phyloP scores from a whole-genome alignment of 1,140 invertebrate species.

The Drosophila auraria region DNA sequence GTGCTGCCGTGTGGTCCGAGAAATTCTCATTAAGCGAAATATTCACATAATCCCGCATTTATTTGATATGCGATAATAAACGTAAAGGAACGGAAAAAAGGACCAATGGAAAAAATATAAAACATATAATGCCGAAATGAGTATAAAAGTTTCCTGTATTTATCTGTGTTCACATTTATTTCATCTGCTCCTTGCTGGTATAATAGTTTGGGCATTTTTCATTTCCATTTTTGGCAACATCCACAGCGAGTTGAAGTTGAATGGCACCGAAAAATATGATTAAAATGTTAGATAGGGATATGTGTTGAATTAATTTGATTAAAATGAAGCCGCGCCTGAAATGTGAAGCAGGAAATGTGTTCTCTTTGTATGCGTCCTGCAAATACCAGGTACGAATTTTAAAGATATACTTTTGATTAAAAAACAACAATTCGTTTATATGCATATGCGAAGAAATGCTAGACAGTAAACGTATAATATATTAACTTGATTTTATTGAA shows the following conservation, averaged over 20 bases:
- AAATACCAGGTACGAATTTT: background rate
- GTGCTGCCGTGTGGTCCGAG: slow-evolving; percentile 74
- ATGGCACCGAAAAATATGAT: slow-evolving; percentile 51
- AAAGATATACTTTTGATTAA: background rate
- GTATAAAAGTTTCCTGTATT: slow-evolving; percentile 44
- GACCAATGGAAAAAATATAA: slow-evolving; percentile 20
- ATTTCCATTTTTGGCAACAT: slow-evolving; percentile 23
- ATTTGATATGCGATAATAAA: slow-evolving; percentile 83
- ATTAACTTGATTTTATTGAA: no score
- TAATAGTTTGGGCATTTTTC: slow-evolving; percentile 29
- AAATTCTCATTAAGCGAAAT: slow-evolving; percentile 84
- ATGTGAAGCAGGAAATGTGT: background rate
- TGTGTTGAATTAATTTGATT: slow-evolving; percentile 56
- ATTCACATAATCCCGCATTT: slow-evolving; percentile 85
- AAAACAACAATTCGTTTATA: no score
- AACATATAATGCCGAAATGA: slow-evolving; percentile 35
- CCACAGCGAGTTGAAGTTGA: slow-evolving; percentile 49
- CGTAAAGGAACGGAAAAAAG: slow-evolving; percentile 31
- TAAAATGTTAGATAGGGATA: slow-evolving; percentile 47
- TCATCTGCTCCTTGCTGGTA: slow-evolving; percentile 38
- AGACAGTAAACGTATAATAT: background rate
- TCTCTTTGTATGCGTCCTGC: background rate
- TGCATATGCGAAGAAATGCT: background rate
- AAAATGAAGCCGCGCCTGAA: slow-evolving; percentile 11
- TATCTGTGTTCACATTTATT: slow-evolving; percentile 21